Percentiles rank a stretch among this genome's conserved stretches.
These are phyloP conservation scores for Dermatemys mawii DNA, from an alignment of 2,113 vertebrate genomes.

Conservation along the genomic window DNA sequence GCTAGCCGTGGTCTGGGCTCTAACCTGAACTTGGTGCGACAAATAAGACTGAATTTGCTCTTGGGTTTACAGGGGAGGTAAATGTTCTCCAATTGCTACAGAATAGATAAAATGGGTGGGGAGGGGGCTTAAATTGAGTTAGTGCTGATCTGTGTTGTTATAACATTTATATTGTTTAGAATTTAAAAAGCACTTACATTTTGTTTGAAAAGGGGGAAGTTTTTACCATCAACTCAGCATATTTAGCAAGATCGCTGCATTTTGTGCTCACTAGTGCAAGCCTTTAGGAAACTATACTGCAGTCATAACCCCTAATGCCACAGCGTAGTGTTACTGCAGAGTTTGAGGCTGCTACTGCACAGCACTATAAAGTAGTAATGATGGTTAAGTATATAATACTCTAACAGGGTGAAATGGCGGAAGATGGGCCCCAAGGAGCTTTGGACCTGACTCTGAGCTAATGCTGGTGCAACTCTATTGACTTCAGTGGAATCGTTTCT, in stretches of 20 bases:
- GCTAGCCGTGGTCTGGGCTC: not conserved
- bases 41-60: slow-evolving; percentile 27
- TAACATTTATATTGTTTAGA: not conserved
- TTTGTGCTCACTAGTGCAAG: not conserved
- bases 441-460: not conserved
- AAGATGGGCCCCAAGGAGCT: not conserved
- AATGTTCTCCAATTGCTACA: slow-evolving; percentile 19
- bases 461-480: not conserved
- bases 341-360: not conserved
- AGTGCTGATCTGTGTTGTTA: not conserved
- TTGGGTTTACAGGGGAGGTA: not conserved
- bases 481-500: not conserved
- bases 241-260: not conserved
- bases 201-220: rapidly evolving
- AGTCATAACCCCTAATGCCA: not conserved
- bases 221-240: rapidly evolving
- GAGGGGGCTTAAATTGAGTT: not conserved
- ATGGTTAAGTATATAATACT: not conserved
- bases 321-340: not conserved
- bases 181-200: not conserved
- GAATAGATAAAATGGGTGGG: not conserved
- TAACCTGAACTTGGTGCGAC: slow-evolving; percentile 3
- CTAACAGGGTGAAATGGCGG: not conserved
- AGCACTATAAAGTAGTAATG: not conserved
- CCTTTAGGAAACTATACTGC: not conserved